A percentile compares a stretch with the other conserved stretches of the same genome.
These are phyloP conservation scores for Clitarchus hookeri DNA, from an alignment of 2,888 invertebrate species.

Conservation along the genomic window DNA sequence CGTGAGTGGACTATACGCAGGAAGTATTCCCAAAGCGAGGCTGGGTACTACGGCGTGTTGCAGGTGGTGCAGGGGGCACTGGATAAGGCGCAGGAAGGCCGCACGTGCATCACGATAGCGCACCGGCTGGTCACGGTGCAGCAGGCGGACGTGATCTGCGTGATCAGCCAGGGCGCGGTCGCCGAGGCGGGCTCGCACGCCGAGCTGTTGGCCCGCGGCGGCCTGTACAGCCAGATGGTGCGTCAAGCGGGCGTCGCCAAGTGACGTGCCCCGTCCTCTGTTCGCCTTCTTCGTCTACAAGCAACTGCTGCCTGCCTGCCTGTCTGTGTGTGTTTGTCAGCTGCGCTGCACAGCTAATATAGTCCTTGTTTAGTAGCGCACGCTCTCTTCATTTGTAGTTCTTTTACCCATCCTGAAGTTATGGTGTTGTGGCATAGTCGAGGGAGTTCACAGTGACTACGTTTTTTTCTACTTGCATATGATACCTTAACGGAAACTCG, in stretches of 20 bases:
- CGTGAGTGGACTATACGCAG: no score
- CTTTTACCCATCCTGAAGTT: no score
- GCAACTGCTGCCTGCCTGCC: no score
- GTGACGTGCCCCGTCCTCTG: background rate
- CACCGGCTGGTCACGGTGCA: conserved; percentile 83
- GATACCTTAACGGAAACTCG: no score
- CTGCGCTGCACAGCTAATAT: no score
- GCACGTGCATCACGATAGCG: conserved; percentile 86
- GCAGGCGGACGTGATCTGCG: conserved; percentile 83
- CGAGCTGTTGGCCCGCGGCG: conserved; percentile 68
- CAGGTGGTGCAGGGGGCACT: conserved; percentile 84
- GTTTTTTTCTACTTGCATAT: no score
- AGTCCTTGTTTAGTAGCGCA: no score
- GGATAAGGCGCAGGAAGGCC: conserved; percentile 76
- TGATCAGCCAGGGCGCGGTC: conserved; percentile 76
- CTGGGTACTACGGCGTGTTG: background rate
- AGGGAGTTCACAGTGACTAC: no score
- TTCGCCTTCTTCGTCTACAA: no score
- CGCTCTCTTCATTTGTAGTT: no score
- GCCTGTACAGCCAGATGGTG: conserved; percentile 69
- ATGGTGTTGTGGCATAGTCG: no score
- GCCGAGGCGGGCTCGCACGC: conserved; percentile 79
- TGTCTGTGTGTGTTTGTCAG: no score
- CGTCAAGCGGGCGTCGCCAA: conserved; percentile 52
- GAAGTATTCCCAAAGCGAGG: background rate